Percentiles rank a stretch among this genome's conserved stretches.
phyloP scores from a whole-genome alignment of 2,113 vertebrate genomes.

The Sigmodon hispidus region DNA sequence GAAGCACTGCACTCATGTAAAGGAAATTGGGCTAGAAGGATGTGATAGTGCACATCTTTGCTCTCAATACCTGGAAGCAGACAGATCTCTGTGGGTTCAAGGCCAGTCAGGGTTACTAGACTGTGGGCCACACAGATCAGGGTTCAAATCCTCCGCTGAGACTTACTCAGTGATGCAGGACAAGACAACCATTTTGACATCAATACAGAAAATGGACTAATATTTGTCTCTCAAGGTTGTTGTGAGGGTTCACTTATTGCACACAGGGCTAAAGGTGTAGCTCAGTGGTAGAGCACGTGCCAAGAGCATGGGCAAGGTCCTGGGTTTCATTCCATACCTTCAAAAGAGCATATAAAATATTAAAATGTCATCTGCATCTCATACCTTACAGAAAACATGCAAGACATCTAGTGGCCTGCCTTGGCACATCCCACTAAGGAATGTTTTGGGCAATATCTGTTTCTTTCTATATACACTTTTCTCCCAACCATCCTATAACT shows the following conservation, averaged over 20 bases:
- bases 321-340: neutral
- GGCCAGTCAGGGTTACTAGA: neutral
- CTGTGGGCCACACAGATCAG: neutral
- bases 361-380: neutral
- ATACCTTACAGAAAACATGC: neutral
- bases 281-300: neutral
- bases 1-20: neutral
- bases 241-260: neutral
- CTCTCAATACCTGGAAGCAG: neutral
- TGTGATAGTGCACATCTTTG: too few species aligned
- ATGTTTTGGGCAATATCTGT: neutral
- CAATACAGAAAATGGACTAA: neutral
- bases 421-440: neutral
- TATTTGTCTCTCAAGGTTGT: neutral
- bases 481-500: neutral
- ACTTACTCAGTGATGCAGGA: neutral
- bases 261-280: neutral
- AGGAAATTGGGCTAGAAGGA: neutral
- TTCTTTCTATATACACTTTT: neutral
- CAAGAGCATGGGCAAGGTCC: neutral
- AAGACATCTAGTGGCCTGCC: neutral
- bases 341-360: neutral
- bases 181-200: conserved; percentile 5
- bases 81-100: neutral
- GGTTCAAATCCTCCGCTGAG: neutral